Percentiles rank a stretch among this genome's conserved stretches.
Conservation (phyloP, 1,140 invertebrate genomes). For the Mycetomoellerius zeteki region DNA sequence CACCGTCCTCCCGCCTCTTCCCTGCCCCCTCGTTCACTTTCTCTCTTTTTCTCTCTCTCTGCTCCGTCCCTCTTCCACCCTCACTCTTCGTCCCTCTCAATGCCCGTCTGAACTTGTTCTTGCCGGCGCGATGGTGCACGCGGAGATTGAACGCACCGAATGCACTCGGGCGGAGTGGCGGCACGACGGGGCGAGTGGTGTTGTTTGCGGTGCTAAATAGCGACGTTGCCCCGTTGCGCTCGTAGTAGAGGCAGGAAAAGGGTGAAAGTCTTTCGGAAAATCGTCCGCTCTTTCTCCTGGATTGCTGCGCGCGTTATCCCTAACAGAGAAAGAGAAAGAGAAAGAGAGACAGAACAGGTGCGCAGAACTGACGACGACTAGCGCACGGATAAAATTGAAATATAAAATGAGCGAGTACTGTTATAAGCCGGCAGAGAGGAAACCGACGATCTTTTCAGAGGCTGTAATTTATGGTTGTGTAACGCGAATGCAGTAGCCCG, state of each 20-base stretch:
- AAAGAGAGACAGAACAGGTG: conserved; percentile 65
- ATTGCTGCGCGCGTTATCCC: not conserved
- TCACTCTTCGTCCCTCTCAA: conserved; percentile 44
- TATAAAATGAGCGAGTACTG: conserved; percentile 72
- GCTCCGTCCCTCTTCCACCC: conserved; percentile 66
- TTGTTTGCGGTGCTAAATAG: conserved; percentile 55
- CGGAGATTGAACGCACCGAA: conserved; percentile 56
- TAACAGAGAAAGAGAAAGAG: conserved; percentile 42
- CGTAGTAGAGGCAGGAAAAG: conserved; percentile 59
- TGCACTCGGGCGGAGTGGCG: conserved; percentile 9
- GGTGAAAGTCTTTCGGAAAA: conserved; percentile 78
- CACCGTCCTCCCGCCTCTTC: conserved; percentile 21
- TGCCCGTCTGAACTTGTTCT: conserved; percentile 71
- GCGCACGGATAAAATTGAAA: conserved; percentile 70
- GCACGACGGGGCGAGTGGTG: not conserved
- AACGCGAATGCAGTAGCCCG: conserved; percentile 40
- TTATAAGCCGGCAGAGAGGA: conserved; percentile 61
- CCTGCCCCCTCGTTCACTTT: not conserved
- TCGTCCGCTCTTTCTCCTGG: conserved; percentile 58
- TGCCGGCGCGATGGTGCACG: conserved; percentile 52
- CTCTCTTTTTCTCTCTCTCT: conserved; percentile 47
- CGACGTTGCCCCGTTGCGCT: not conserved
- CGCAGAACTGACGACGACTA: not conserved
- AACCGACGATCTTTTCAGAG: conserved; percentile 58
- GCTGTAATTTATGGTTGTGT: conserved; percentile 62